Conservation (phyloP, 2,888 invertebrate species). For the Euproctis similis region DNA sequence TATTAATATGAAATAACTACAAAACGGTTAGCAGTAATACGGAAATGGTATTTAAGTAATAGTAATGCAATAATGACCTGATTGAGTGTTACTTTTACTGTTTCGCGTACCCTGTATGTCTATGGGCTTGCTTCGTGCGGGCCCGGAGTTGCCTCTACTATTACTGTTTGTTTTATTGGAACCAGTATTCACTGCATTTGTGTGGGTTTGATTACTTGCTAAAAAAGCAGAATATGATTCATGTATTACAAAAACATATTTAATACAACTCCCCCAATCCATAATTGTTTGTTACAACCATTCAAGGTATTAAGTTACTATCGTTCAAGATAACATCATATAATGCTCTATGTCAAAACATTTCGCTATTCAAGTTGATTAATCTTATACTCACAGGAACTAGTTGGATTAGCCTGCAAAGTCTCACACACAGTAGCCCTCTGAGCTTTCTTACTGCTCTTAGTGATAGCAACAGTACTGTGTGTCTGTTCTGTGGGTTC, state of each 20-base stretch:
- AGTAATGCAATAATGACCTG: constrained; percentile 38
- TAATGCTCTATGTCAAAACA: too few relatives aligned
- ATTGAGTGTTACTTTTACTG: constrained; percentile 19
- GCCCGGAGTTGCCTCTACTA: constrained; percentile 10
- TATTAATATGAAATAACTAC: too few relatives aligned
- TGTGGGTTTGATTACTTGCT: constrained; percentile 17
- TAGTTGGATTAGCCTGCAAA: constrained; percentile 50
- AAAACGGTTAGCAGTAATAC: too few relatives aligned
- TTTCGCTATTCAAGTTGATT: too few relatives aligned
- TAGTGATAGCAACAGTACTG: constrained; percentile 56
- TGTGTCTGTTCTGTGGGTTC: constrained; percentile 46
- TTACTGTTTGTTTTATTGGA: constrained; percentile 15
- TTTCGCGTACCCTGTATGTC: constrained; percentile 44
- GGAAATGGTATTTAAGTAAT: too few relatives aligned
- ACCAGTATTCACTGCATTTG: constrained; percentile 8
- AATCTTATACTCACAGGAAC: too few relatives aligned
- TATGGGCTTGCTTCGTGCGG: constrained; percentile 54
- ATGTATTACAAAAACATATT: not conserved
- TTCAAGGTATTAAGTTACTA: not conserved
- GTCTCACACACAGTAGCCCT: constrained; percentile 60
- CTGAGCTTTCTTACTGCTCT: constrained; percentile 42
- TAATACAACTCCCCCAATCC: too few relatives aligned
- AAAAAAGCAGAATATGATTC: too few relatives aligned
- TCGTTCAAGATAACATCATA: too few relatives aligned
- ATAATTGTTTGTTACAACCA: not conserved